Conservation (phyloP, 2,888 invertebrate genomes). For the Meandrusa payeni region DNA sequence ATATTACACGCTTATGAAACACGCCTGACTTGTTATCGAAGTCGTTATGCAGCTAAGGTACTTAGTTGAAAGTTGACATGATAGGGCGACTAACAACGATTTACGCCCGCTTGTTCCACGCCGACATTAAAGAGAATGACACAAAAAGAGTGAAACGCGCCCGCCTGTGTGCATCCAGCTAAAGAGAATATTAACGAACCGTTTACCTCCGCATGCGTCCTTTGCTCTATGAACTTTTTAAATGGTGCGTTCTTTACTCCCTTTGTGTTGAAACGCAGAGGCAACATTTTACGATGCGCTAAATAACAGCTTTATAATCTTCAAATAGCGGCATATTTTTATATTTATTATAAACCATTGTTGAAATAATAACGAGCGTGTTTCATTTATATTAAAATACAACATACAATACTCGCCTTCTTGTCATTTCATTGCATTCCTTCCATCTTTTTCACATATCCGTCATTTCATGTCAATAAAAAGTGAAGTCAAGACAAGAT, state of each 20-base stretch:
- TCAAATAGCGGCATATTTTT: no score
- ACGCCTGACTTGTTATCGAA: background rate
- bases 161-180: slow-evolving; percentile 3
- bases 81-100: slow-evolving; percentile 9
- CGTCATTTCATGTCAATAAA: no score
- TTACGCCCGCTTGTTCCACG: slow-evolving; percentile 6
- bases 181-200: slow-evolving; percentile 23
- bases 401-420: no score
- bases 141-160: slow-evolving; percentile 11
- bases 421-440: no score
- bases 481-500: no score
- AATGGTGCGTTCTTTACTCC: slow-evolving; percentile 13
- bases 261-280: slow-evolving; percentile 9
- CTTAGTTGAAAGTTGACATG: slow-evolving; percentile 10
- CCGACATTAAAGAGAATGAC: slow-evolving; percentile 16
- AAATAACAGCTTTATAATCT: no score
- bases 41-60: no score
- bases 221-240: slow-evolving; percentile 17
- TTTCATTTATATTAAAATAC: no score
- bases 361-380: no score
- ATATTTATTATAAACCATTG: no score
- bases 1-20: no score
- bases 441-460: no score
- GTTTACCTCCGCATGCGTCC: slow-evolving; percentile 13
- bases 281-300: slow-evolving; percentile 5